Base-by-base conservation (phyloP, 2,797 vertebrate species). In the Siniperca scherzeri region DNA sequence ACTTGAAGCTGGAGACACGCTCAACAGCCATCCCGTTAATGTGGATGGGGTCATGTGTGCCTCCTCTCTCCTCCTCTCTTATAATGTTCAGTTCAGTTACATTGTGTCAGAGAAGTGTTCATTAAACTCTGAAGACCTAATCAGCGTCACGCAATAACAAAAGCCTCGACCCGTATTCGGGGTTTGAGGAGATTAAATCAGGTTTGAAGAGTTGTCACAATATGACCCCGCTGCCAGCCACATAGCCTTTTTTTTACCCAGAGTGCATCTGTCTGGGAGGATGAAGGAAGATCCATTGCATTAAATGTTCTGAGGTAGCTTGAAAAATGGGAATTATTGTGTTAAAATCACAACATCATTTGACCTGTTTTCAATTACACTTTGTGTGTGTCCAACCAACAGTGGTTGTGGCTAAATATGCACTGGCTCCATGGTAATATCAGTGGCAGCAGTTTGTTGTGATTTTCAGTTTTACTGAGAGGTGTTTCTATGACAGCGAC, bases 181-280 rank as follows among this genome's bases (percentile, higher is more conserved):
- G 19, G 13, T 48, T n/a, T 57, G 46, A 67, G 13, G 48, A 74
- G 40, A 30, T 68, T 25, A 25, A 53, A 68, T 68, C 57, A 80
- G 64, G 36, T 67, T 66, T 36, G 40, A 42, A 42, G 40, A 42
- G 10, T 12, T 42, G 40, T 81, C 59, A 50, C 19, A 48, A 7
- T n/a, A 33, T 12, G 22, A 80, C 52, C 13, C 1, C 8, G 36
- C 10, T 17, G 30, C 4, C 22, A 70, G 33, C 59, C 1, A 22
- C 3, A 21, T 36, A 36, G 36, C 36, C 36, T 36, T 36, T 42
- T 66, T 55, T 55, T 21, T 25, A 50, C 50, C 50, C 48, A 68
- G 11, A 56, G 57, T 70, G 52, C 66, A 65, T 83, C 71, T 75
- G 19, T 38, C 50, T 56, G 33, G 16, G 19, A 68, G 1, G 13